These are phyloP conservation scores for Pontoporia blainvillei DNA, from an alignment of 2,113 vertebrate species.

Conservation along the genomic window DNA sequence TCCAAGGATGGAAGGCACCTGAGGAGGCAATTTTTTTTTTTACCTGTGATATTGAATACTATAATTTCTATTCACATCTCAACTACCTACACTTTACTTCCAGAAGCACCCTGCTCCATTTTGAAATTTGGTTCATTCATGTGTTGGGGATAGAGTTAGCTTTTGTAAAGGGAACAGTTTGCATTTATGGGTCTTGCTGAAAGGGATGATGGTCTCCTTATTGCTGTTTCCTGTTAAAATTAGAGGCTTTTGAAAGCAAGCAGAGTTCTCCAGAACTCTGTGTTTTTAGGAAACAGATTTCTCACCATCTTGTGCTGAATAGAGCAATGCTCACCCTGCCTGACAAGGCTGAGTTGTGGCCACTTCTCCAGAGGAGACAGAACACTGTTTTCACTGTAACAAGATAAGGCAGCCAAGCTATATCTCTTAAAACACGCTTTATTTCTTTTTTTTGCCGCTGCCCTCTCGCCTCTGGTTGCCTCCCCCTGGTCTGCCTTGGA, in stretches of 20 bases:
- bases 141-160: neutral
- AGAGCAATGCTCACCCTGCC: fast-evolving
- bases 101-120: neutral
- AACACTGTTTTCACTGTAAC: neutral
- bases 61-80: conserved; percentile 28
- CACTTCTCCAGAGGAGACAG: neutral
- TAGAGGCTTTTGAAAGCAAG: neutral
- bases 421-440: neutral
- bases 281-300: neutral
- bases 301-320: neutral
- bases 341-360: neutral
- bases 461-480: neutral
- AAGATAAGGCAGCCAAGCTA: conserved; percentile 28
- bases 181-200: conserved; percentile 1
- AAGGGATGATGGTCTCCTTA: neutral
- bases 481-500: neutral
- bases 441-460: neutral
- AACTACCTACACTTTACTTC: neutral
- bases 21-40: neutral
- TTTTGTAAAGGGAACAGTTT: conserved; percentile 1
- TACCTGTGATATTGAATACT: neutral
- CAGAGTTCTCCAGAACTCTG: neutral
- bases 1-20: neutral
- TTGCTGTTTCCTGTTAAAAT: neutral
- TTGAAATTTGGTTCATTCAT: conserved; percentile 5